These are phyloP conservation scores for Oreotragus oreotragus DNA, from an alignment of 2,113 vertebrate genomes.

Conservation along the genomic window DNA sequence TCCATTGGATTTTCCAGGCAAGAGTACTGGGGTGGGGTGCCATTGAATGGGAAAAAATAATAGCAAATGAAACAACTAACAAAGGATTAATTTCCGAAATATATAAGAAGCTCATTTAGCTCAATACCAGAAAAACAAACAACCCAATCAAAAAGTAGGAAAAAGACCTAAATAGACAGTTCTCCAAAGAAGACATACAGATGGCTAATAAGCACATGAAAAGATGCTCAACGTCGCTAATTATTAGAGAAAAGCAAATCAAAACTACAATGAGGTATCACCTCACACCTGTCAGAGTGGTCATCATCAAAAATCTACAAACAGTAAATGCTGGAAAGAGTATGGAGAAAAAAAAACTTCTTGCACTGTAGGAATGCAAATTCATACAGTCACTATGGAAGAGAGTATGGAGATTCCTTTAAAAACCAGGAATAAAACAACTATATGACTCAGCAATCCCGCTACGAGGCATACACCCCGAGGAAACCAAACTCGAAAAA, in stretches of 20 bases:
- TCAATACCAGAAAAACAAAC: not conserved
- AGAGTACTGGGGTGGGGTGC: no score
- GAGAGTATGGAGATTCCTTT: not conserved
- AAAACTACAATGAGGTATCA: not conserved
- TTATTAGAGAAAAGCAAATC: not conserved
- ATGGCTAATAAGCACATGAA: not conserved
- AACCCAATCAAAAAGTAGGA: not conserved
- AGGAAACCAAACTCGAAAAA: not conserved
- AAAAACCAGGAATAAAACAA: not conserved
- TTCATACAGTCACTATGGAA: not conserved
- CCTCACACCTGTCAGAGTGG: not conserved
- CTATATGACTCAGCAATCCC: not conserved
- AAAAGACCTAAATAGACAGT: not conserved
- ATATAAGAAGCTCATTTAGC: not conserved
- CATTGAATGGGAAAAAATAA: not conserved
- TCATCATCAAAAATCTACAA: not conserved
- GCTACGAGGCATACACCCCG: not conserved
- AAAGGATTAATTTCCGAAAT: not conserved
- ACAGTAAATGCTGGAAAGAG: not conserved
- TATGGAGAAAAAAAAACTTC: not conserved
- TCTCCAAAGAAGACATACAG: not conserved
- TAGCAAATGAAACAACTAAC: not conserved
- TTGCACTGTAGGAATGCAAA: not conserved
- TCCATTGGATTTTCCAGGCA: no score
- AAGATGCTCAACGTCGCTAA: not conserved